These are phyloP conservation scores for Uromys caudimaculatus DNA, from an alignment of 2,797 vertebrate genomes.

Conservation along the genomic window DNA sequence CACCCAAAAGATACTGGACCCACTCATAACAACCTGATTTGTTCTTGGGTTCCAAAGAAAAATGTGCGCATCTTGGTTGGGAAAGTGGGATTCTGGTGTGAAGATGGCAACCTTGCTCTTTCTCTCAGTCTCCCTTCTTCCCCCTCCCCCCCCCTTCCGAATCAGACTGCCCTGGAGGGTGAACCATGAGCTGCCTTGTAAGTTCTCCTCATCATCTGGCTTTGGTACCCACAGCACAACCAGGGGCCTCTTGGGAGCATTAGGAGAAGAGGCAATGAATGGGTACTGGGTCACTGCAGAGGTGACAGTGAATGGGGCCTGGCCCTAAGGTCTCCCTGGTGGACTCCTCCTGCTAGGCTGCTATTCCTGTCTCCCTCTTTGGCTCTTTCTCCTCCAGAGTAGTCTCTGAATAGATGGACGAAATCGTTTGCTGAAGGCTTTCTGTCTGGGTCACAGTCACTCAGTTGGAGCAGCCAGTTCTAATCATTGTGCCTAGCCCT, in stretches of 20 bases:
- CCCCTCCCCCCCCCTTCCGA: neutral
- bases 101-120: neutral
- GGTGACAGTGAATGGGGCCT: neutral
- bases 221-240: neutral
- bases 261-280: neutral
- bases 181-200: neutral
- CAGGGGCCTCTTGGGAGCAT: neutral
- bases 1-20: neutral
- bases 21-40: neutral
- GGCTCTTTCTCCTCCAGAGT: neutral
- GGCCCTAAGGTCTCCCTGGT: neutral
- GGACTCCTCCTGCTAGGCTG: neutral
- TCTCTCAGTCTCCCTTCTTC: neutral
- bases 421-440: neutral
- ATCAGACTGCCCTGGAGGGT: neutral
- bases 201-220: neutral
- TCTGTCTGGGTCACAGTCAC: conserved; percentile 22
- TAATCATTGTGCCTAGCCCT: neutral
- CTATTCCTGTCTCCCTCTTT: neutral
- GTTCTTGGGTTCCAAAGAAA: neutral
- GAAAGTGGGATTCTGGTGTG: neutral
- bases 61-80: neutral
- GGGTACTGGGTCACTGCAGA: neutral
- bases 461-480: neutral
- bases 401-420: neutral